phyloP scores from a whole-genome alignment of 1,140 invertebrate species.

The Andrena cerasifolii region DNA sequence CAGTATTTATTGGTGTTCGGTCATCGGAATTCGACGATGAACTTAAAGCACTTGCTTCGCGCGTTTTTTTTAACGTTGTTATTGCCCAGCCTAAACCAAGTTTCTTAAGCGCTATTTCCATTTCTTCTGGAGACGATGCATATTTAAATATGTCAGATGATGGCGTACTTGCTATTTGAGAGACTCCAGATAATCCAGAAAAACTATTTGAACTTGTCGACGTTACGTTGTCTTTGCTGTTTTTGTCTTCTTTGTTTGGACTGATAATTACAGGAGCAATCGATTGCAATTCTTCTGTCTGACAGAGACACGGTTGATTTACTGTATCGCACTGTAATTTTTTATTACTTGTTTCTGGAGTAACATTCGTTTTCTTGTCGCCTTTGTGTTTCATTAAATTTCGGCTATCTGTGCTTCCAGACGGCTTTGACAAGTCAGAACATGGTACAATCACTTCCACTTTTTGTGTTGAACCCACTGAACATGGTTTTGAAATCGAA shows the following conservation, averaged over 20 bases:
- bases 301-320: neutral
- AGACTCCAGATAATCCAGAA: slow-evolving; percentile 76
- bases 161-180: slow-evolving; percentile 74
- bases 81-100: slow-evolving; percentile 86
- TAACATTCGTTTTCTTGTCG: neutral
- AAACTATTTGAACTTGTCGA: slow-evolving; percentile 74
- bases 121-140: slow-evolving; percentile 81
- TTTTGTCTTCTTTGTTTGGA: slow-evolving; percentile 18
- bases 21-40: slow-evolving; percentile 84
- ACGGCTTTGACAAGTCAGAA: neutral
- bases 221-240: slow-evolving; percentile 63
- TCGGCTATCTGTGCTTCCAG: slow-evolving; percentile 3
- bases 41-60: slow-evolving; percentile 85
- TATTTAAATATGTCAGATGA: slow-evolving; percentile 70
- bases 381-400: slow-evolving; percentile 6
- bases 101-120: slow-evolving; percentile 83
- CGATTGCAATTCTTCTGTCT: slow-evolving; percentile 15
- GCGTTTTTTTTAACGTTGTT: slow-evolving; percentile 86
- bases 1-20: slow-evolving; percentile 68
- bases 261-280: slow-evolving; percentile 15
- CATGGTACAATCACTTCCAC: slow-evolving; percentile 4
- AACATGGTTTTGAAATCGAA: slow-evolving; percentile 14
- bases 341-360: slow-evolving; percentile 23
- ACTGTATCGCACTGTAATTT: slow-evolving; percentile 51
- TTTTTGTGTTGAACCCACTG: slow-evolving; percentile 3